Evolutionary conservation across 2,888 invertebrate species (phyloP), one percentile per base, ranked within the genome.

Genomic region (Clistopyga incitator): DNA sequence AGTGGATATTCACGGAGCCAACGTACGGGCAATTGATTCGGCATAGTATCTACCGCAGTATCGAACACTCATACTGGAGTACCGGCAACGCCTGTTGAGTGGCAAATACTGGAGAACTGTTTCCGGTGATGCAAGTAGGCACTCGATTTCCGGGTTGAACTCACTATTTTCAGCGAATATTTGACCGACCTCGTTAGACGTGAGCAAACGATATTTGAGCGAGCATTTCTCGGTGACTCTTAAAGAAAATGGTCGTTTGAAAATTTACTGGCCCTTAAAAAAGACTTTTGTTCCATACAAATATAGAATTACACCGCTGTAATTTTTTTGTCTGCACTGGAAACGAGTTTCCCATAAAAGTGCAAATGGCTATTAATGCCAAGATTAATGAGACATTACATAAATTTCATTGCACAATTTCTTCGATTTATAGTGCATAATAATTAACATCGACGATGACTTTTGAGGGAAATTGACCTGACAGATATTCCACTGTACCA

Each of bases 1-100:
- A 50, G 50, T 50, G 18, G 18, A 50, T 50, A 50, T 50, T 50
- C 77, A 45, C 67, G 42, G 4, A 67, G 38, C 45, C 72, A 45
- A 64, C 72, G 72, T 61, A 74, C 77, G n/a, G 34, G 34, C 78
- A 70, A 78, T 74, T 47, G 74, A 78, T 75, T 70, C 67, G 6
- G 6, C 6, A 50, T 18, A 50, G 50, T 50, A 50, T 50, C 50
- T 50, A 50, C 47, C 15, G 4, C n/a, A 50, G 18, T 50, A 18
- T 50, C 50, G 18, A 18, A 18, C 18, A 50, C 50, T 50, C n/a
- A 18, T 50, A n/a, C n/a, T 50, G 50, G 50, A 18, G 50, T 50
- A 50, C 18, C 18, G 50, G 18, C 18, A 50, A 50, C n/a, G 18
- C 50, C 8, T 50, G n/a, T 50, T 18, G 50, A 50, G 50, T 50